Evolutionary conservation across 1,140 invertebrate genomes (phyloP), one percentile per base, ranked within the genome.

Genomic region (Drosophila kurseongensis): DNA sequence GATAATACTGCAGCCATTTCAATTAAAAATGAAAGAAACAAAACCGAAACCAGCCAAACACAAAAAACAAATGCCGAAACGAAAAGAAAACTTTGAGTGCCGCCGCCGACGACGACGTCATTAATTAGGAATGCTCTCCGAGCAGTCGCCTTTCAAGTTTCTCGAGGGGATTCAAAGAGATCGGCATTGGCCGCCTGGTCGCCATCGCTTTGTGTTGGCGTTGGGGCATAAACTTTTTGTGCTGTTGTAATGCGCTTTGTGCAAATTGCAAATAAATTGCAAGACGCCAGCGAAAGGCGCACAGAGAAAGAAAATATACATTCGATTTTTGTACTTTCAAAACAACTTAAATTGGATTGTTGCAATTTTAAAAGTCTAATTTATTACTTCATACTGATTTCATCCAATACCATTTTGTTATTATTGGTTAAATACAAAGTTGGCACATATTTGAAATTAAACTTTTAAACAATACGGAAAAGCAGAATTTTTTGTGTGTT

Each of bases 191-290:
- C 55, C 67, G 80, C 47, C 68, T 78, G 75, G 69, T 78, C 68
- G 79, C 75, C 67, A 68, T 42, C 78, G 80, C 79, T 86, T 88
- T 86, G 79, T 83, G 84, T 89, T 79, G 83, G 83, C 84, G 83
- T 88, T 47, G 83, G 71, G 79, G 83, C 83, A 89, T 88, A 78
- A 83, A 89, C 61, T 85, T 84, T 80, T 80, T 72, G 59, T 67
- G 65, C 59, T 80, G 63, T 54, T 78, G 75, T 69, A 77, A 71
- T 88, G 78, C 66, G 83, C 73, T 82, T 80, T 88, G 83, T 88
- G 83, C 76, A 89, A 88, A 89, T 88, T 89, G 84, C 80, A 88
- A 88, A 88, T 88, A 89, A 88, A 88, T 88, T 89, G 84, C 80
- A 77, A 85, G 78, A 80, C 80, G 76, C 75, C 78, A 74, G 65